Percentiles rank a stretch among this genome's conserved stretches.
Evolutionary conservation across 2,113 vertebrate genomes (phyloP).

Genomic region (Takifugu flavidus): DNA sequence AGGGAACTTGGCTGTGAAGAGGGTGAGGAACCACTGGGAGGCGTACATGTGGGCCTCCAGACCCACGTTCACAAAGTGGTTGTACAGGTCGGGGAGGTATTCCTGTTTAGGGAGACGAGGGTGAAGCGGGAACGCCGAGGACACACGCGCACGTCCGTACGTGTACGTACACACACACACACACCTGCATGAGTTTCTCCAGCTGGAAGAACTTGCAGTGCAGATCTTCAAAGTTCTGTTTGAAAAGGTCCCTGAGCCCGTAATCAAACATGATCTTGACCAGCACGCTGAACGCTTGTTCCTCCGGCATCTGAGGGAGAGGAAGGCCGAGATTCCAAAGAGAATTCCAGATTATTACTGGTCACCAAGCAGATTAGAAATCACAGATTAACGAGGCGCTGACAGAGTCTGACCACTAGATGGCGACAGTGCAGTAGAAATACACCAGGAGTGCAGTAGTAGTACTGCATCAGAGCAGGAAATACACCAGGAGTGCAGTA

Average conservation of each 20-base stretch:
- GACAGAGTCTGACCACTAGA: constrained; percentile 38
- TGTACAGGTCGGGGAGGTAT: constrained; percentile 93
- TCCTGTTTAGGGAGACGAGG: constrained; percentile 76
- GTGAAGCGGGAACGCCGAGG: background rate
- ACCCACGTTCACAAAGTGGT: constrained; percentile 94
- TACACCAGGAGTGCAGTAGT: no score
- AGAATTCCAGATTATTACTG: no score
- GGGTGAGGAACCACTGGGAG: constrained; percentile 98
- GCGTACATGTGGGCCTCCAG: constrained; percentile 99
- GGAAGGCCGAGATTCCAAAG: constrained; percentile 1
- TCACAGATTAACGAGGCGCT: background rate
- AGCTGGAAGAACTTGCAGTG: constrained; percentile 99
- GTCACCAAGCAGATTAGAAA: background rate
- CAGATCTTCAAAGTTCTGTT: constrained; percentile 99
- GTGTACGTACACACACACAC: constrained; percentile 1
- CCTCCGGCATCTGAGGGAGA: constrained; percentile 91
- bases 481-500: no score
- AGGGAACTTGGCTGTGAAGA: constrained; percentile 98
- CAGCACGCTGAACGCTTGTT: constrained; percentile 97
- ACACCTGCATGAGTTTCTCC: constrained; percentile 97
- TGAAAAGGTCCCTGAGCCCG: constrained; percentile 99
- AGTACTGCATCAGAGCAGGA: no score
- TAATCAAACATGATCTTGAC: constrained; percentile 99
- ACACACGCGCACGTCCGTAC: background rate
- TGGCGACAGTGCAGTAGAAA: constrained; percentile 13